A percentile compares a stretch with the other conserved stretches of the same genome.
Evolutionary conservation across 1,140 invertebrate genomes (phyloP).

Genomic region (Thaumatotibia leucotreta): DNA sequence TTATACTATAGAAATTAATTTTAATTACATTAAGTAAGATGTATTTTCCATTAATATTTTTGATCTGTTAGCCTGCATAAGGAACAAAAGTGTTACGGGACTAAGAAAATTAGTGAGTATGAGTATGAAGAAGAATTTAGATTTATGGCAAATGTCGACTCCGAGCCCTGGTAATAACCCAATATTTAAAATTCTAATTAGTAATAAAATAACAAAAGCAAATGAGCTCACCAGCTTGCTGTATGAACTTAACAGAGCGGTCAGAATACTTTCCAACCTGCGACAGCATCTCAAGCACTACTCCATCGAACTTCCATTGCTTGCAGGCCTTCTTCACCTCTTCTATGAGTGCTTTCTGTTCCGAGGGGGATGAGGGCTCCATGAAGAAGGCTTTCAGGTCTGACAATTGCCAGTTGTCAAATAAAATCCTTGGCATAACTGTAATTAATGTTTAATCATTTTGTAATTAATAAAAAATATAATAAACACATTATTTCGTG

Average conservation of each 20-base stretch:
- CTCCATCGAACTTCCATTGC: constrained; percentile 87
- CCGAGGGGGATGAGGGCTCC: constrained; percentile 74
- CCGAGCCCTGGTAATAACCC: no score
- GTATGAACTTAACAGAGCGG: constrained; percentile 79
- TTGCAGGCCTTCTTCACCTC: constrained; percentile 80
- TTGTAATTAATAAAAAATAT: no score
- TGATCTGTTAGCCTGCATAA: no score
- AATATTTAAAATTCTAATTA: neutral
- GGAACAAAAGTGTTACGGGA: no score
- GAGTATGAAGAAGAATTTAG: no score
- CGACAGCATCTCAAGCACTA: constrained; percentile 92
- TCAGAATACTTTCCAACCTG: constrained; percentile 85
- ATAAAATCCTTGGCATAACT: constrained; percentile 91
- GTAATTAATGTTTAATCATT: constrained; percentile 28
- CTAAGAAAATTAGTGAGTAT: no score
- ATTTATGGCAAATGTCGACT: no score
- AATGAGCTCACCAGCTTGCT: constrained; percentile 76
- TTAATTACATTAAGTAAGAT: no score
- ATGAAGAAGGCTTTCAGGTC: constrained; percentile 82
- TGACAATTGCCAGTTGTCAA: constrained; percentile 88
- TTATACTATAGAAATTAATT: no score
- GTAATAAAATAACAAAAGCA: constrained; percentile 13
- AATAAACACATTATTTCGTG: no score
- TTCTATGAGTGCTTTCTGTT: constrained; percentile 78
- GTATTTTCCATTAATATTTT: no score